Evolutionary conservation across 1,140 invertebrate species (phyloP), one percentile per base, ranked within the genome.

Genomic region (Hypsibius dujardini): DNA sequence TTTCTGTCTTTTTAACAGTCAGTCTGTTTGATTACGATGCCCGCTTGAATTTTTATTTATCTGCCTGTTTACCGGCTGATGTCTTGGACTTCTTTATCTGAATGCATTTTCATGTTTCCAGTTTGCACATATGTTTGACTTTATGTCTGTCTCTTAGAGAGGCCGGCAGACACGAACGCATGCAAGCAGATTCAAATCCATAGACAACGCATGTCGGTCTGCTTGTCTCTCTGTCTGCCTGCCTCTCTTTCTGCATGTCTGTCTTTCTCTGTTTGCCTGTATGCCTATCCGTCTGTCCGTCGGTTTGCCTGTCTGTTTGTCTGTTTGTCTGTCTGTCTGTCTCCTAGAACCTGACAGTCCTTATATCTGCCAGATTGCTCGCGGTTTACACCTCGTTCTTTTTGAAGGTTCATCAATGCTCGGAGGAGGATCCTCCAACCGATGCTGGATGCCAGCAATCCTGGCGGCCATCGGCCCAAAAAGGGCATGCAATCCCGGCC

Each of bases 351-450:
- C n/a, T n/a, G n/a, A n/a, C n/a, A n/a, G n/a, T n/a, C n/a, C n/a
- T n/a, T n/a, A n/a, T n/a, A n/a, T n/a, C n/a, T n/a, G n/a, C n/a
- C n/a, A n/a, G n/a, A n/a, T n/a, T n/a, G n/a, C n/a, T n/a, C n/a
- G n/a, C n/a, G n/a, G n/a, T n/a, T n/a, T n/a, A n/a, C n/a, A n/a
- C n/a, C n/a, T n/a, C n/a, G n/a, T n/a, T n/a, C n/a, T n/a, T 71
- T 73, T 78, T 89, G 88, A 77, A 92, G 90, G 90, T 93, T 94
- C 79, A 95, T 95, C 75, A 95, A 96, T 81, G 92, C 92, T 1
- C 82, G 92, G 67, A 83, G 92, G 74, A 83, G 92, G 70, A 96
- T 96, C 74, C 81, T 95, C 15, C 92, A 92, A 76, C 90, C 90
- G 1, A 92, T 92, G 89, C 80, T 92, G n/a, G 92, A 91, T 73